Conservation (phyloP, 2,797 vertebrate species). For the Sparus aurata region DNA sequence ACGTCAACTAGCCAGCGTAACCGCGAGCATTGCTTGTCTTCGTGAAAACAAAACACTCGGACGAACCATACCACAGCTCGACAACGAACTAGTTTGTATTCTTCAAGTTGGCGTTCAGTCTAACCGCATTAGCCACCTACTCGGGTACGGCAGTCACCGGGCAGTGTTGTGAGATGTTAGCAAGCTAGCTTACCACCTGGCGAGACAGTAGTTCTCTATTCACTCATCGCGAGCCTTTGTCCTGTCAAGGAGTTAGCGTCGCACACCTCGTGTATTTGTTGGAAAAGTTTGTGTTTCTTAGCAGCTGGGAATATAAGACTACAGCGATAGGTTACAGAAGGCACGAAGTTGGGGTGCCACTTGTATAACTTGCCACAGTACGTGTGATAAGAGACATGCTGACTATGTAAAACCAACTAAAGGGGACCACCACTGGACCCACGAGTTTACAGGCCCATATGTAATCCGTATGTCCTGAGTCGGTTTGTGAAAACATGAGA, state of each 20-base stretch:
- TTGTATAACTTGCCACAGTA: conserved; percentile 17
- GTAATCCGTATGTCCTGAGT: neutral
- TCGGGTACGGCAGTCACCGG: conserved; percentile 26
- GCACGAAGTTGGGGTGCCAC: neutral
- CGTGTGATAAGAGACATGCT: conserved; percentile 35
- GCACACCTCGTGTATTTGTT: conserved; percentile 54
- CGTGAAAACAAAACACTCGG: neutral
- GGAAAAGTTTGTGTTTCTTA: conserved; percentile 14
- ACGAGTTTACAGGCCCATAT: conserved; percentile 17
- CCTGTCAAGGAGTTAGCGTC: conserved; percentile 63
- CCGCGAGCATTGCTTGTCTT: neutral
- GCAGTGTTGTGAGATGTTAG: conserved; percentile 55
- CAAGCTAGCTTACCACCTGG: conserved; percentile 76
- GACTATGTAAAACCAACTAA: conserved; percentile 9
- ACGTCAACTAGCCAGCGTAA: conserved; percentile 35
- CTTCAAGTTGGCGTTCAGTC: neutral
- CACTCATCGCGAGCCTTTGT: conserved; percentile 74
- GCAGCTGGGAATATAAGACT: neutral
- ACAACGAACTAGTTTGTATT: fast-evolving
- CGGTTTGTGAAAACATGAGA: neutral
- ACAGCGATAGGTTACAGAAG: neutral
- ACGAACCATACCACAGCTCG: fast-evolving
- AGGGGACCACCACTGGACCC: neutral
- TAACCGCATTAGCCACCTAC: neutral
- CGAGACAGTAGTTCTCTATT: conserved; percentile 66